phyloP scores from a whole-genome alignment of 2,113 vertebrate genomes.

The Vanacampus margaritifer region DNA sequence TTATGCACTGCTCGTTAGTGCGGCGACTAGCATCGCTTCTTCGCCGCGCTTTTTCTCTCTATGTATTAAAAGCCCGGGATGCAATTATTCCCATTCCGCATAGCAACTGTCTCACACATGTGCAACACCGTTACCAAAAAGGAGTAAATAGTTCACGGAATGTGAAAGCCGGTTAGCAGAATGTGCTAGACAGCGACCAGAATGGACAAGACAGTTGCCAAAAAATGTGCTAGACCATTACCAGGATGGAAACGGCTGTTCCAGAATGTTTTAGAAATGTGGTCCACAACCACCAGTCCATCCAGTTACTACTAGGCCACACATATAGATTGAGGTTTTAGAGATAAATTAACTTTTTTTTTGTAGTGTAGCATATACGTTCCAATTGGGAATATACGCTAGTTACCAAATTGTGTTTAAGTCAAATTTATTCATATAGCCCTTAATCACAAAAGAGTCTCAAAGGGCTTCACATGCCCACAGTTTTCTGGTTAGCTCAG shows the following conservation, averaged over 20 bases:
- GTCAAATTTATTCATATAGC: too few species aligned
- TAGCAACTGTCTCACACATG: background rate
- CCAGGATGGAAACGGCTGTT: background rate
- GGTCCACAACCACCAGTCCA: too few species aligned
- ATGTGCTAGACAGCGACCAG: background rate
- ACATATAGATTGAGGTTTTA: too few species aligned
- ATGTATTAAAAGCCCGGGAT: constrained; percentile 57
- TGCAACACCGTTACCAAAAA: background rate
- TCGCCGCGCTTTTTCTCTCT: constrained; percentile 50
- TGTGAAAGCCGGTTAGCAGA: background rate
- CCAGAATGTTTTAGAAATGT: background rate
- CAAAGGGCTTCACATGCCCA: too few species aligned
- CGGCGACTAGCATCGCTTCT: constrained; percentile 41
- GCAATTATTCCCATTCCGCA: constrained; percentile 11
- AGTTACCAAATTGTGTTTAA: too few species aligned
- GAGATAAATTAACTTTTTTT: too few species aligned
- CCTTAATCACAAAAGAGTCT: too few species aligned
- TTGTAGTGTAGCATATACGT: too few species aligned
- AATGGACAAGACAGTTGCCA: background rate
- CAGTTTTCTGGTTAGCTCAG: too few species aligned
- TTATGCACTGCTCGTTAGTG: constrained; percentile 65
- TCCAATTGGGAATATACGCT: too few species aligned
- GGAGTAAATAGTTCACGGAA: background rate
- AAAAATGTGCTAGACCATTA: background rate
- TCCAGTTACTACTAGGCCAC: too few species aligned